Base-by-base conservation (phyloP, 2,113 vertebrate genomes). In the Suncus etruscus region DNA sequence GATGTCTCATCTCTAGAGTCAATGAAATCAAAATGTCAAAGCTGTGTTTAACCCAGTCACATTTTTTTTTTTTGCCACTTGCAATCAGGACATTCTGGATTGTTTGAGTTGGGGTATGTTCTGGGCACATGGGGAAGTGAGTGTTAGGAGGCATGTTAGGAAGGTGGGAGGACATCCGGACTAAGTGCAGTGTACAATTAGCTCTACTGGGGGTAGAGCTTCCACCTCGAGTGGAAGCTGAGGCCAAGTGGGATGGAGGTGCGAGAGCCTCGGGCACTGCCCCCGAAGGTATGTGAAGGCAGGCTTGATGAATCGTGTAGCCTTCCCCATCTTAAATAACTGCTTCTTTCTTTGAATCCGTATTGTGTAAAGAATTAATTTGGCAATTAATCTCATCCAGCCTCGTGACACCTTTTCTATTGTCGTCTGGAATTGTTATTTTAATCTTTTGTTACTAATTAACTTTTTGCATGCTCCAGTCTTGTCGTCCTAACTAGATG, bases 401-500 rank as follows among this genome's bases (percentile, higher is more conserved):
- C 66, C 81, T 70, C 61, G 54, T 81, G 91, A 92, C 85, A 82
- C 83, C 75, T 91, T 94, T 90, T 39, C 79, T 79, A 95, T 93
- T 95, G 83, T 94, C 93, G 83, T 91, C 85, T 83, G 63, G 51
- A 83, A 94, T 83, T 90, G 91, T 85, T 95, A 95, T 94, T 94
- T 95, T 90, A 94, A 95, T 96, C 91, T 94, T 96, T 92, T 86
- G 79, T 94, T 95, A 80, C 91, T 94, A 94, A 94, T 95, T 96
- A 95, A 90, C 80, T 92, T 94, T 83, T 94, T 92, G 50, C 73
- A 20, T 54, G 83, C 90, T 92, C 77, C 88, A 54, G 83, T 81
- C 90, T 83, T 82, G 63, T 91, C 85, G 94, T 69, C 88, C 90
- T 92, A 92, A 95, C 25, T 66, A 92, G 66, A 89, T 72, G 65